phyloP scores from a whole-genome alignment of 2,888 invertebrate species.

The Hydrotaea cyrtoneurina region DNA sequence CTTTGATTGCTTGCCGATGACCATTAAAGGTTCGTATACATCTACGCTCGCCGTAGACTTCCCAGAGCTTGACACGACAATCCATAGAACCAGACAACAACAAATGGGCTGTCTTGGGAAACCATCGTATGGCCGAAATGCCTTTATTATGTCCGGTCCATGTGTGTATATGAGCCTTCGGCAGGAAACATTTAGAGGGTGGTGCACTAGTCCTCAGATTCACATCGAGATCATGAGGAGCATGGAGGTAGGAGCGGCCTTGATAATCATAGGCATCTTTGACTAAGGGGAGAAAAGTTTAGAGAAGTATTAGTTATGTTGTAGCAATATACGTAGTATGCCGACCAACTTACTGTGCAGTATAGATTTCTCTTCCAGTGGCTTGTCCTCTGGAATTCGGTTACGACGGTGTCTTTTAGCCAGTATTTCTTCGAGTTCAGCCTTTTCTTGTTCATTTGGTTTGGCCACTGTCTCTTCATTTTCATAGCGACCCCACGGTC shows the following conservation, averaged over 20 bases:
- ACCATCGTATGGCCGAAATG: conserved; percentile 96
- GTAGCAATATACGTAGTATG: neutral
- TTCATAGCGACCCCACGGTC: conserved; percentile 97
- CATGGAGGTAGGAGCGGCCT: conserved; percentile 95
- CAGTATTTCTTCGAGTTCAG: conserved; percentile 95
- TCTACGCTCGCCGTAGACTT: conserved; percentile 96
- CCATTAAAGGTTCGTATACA: conserved; percentile 97
- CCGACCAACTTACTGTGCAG: conserved; percentile 88
- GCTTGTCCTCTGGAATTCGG: conserved; percentile 93
- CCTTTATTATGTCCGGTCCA: conserved; percentile 99
- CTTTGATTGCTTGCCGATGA: conserved; percentile 97
- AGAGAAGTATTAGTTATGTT: neutral
- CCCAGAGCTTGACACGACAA: conserved; percentile 98
- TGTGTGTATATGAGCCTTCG: conserved; percentile 96
- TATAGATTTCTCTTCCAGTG: conserved; percentile 96
- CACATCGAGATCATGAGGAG: conserved; percentile 95
- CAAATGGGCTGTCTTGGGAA: conserved; percentile 96
- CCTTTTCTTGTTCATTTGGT: conserved; percentile 96
- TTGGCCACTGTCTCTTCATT: conserved; percentile 94
- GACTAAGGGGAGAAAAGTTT: conserved; percentile 83
- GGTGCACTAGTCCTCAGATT: conserved; percentile 92
- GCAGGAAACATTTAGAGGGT: conserved; percentile 97
- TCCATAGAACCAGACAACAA: conserved; percentile 98
- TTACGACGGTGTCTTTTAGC: conserved; percentile 95
- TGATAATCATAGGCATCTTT: conserved; percentile 97